Conservation (phyloP, 2,888 invertebrate genomes). For the Agriopis aurantiaria region DNA sequence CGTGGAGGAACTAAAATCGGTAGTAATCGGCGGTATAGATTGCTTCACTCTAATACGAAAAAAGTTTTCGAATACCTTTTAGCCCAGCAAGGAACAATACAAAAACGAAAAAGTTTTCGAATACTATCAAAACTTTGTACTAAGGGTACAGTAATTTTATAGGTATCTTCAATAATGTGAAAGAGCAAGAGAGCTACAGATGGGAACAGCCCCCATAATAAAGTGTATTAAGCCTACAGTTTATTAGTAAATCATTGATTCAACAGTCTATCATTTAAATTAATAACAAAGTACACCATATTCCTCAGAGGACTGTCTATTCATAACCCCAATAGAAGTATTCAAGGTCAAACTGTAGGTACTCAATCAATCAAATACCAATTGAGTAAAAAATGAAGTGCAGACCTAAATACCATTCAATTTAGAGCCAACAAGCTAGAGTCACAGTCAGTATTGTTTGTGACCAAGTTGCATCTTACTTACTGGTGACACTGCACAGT, state of each 20-base stretch:
- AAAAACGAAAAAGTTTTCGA: too few species aligned
- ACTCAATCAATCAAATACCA: conserved; percentile 35
- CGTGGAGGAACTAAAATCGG: too few species aligned
- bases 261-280: neutral
- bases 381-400: conserved; percentile 24
- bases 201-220: too few species aligned
- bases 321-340: conserved; percentile 35
- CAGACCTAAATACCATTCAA: conserved; percentile 32
- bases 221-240: too few species aligned
- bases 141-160: too few species aligned
- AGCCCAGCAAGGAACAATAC: too few species aligned
- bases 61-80: too few species aligned
- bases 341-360: conserved; percentile 35
- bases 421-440: conserved; percentile 20
- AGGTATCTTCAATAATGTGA: too few species aligned
- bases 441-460: conserved; percentile 8
- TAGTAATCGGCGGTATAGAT: too few species aligned
- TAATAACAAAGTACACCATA: conserved; percentile 9
- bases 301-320: conserved; percentile 15
- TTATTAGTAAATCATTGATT: neutral
- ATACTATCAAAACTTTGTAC: too few species aligned
- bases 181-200: too few species aligned
- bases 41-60: too few species aligned
- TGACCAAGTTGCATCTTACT: neutral
- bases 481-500: neutral